Conservation (phyloP, 2,113 vertebrate species). For the Pampusana beccarii region DNA sequence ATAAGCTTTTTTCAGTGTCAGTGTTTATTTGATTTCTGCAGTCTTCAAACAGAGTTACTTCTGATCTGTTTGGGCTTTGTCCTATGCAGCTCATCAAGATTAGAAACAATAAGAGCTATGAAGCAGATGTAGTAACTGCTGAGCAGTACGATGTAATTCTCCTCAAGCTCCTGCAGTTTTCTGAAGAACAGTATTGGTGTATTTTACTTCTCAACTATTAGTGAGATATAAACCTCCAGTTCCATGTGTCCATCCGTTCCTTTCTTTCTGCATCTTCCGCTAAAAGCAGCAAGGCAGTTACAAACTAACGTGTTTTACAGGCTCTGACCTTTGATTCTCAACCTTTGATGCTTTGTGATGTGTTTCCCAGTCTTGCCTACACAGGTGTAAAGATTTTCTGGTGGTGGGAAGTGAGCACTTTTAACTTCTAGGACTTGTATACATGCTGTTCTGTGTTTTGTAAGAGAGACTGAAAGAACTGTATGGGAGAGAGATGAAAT, state of each 20-base stretch:
- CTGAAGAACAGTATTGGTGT: neutral
- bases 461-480: neutral
- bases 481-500: neutral
- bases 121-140: neutral
- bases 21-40: slow-evolving; percentile 56
- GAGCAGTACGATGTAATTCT: neutral
- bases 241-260: neutral
- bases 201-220: neutral
- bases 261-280: neutral
- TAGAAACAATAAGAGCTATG: neutral
- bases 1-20: slow-evolving; percentile 53
- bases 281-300: neutral
- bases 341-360: neutral
- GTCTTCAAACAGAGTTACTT: slow-evolving; percentile 42
- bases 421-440: neutral
- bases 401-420: neutral
- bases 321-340: neutral
- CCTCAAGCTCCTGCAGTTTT: neutral
- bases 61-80: slow-evolving; percentile 34
- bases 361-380: neutral
- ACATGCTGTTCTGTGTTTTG: neutral
- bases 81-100: neutral
- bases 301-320: neutral
- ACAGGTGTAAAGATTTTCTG: neutral
- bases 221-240: neutral